Percentiles rank a stretch among this genome's conserved stretches.
Evolutionary conservation across 1,140 invertebrate genomes (phyloP).

Genomic region (Drosophila albomicans): DNA sequence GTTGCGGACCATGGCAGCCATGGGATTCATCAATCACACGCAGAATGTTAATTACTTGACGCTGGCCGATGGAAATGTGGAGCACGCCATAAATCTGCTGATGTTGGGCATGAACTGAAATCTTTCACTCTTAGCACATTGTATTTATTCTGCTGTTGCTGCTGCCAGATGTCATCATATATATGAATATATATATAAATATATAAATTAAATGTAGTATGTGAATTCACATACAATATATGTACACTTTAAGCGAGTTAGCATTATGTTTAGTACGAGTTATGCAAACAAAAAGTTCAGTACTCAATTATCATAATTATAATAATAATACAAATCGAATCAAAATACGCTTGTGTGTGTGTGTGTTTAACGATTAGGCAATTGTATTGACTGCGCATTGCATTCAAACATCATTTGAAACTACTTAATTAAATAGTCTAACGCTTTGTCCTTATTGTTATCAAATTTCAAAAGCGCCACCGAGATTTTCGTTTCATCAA

Average conservation of each 20-base stretch:
- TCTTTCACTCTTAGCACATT: slow-evolving; percentile 17
- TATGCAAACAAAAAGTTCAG: slow-evolving; percentile 42
- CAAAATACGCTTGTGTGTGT: slow-evolving; percentile 28
- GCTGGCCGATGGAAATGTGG: slow-evolving; percentile 93
- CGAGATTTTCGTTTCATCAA: slow-evolving; percentile 90
- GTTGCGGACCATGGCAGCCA: slow-evolving; percentile 93
- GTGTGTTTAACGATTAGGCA: slow-evolving; percentile 38
- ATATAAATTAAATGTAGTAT: slow-evolving; percentile 34
- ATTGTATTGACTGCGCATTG: slow-evolving; percentile 12
- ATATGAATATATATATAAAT: slow-evolving; percentile 6
- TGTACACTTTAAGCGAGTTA: slow-evolving; percentile 51
- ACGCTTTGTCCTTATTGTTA: slow-evolving; percentile 93
- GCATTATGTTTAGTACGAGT: slow-evolving; percentile 42
- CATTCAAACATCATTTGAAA: slow-evolving; percentile 44
- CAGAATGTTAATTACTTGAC: slow-evolving; percentile 93
- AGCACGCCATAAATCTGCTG: slow-evolving; percentile 93
- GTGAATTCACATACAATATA: slow-evolving; percentile 22
- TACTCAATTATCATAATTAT: slow-evolving; percentile 38
- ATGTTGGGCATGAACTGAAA: slow-evolving; percentile 85
- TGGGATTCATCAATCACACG: slow-evolving; percentile 94
- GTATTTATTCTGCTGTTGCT: slow-evolving; percentile 67
- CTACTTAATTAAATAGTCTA: slow-evolving; percentile 93
- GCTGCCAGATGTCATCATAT: slow-evolving; percentile 42
- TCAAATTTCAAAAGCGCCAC: slow-evolving; percentile 91
- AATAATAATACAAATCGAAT: slow-evolving; percentile 43